These are phyloP conservation scores for Porites cylindrica DNA, from an alignment of 92 coral and sea anemone species.

Conservation along the genomic window DNA sequence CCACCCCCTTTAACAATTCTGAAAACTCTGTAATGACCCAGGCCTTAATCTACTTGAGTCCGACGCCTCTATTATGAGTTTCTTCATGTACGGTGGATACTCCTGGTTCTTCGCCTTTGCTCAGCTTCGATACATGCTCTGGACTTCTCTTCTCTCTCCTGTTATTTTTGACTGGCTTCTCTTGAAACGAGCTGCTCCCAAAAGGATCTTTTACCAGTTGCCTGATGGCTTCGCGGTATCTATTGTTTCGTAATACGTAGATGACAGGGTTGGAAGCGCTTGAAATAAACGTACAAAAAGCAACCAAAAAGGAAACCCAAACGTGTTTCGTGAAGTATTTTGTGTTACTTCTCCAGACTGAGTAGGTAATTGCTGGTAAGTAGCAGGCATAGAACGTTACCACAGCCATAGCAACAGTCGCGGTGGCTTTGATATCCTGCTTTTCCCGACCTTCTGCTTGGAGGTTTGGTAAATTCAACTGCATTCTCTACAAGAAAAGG, in stretches of 20 bases:
- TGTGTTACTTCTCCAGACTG: not conserved
- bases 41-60: too few species aligned
- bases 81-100: not conserved
- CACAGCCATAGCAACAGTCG: slow-evolving; percentile 3
- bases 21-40: too few species aligned
- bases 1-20: too few species aligned
- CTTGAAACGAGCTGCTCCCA: not conserved
- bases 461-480: slow-evolving; percentile 1
- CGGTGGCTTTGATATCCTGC: slow-evolving; percentile 4
- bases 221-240: not conserved
- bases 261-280: slow-evolving; percentile 21
- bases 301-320: not conserved
- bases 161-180: not conserved
- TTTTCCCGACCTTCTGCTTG: not conserved
- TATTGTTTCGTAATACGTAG: slow-evolving; percentile 6
- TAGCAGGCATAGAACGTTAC: not conserved
- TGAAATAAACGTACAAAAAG: not conserved
- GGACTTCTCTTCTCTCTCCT: not conserved
- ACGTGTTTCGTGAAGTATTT: not conserved
- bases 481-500: not conserved
- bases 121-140: not conserved
- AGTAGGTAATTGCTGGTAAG: not conserved
- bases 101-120: not conserved
- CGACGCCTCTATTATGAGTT: not conserved
- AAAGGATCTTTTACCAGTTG: slow-evolving; percentile 16